Base-by-base conservation (phyloP, 2,797 vertebrate species). In the Clarias fuscus region DNA sequence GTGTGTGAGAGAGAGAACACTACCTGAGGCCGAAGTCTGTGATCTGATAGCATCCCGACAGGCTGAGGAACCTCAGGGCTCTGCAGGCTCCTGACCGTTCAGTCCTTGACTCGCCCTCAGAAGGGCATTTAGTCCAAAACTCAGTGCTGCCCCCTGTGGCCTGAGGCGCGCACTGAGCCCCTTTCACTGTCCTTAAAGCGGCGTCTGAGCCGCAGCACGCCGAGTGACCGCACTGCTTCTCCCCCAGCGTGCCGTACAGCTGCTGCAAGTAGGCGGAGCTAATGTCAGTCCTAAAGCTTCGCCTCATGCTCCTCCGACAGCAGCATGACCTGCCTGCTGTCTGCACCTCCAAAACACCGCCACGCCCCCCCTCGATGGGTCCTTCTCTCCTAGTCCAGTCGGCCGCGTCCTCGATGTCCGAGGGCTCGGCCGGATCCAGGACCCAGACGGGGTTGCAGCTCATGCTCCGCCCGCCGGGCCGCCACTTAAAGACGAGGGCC, bases 1-100 rank as follows among this genome's bases (percentile, higher is more conserved):
- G 68, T 62, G 17, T 43, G 33, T n/a, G 0, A 48, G 71, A 53
- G 83, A 30, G 59, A 27, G 15, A 68, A 20, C 48, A 53, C 94
- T 95, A 99, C 98, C 98, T 98, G 92, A 99, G 94, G 88, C 98
- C 98, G 87, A 94, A 92, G 90, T 99, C 98, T 89, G 98, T 99
- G 93, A 99, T 94, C 94, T 98, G 97, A 88, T 97, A 98, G 93
- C 98, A 99, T 93, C 98, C 98, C 68, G 98, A 99, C 84, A 99
- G 95, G 90, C 98, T 99, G 94, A 99, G 97, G 92, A 99, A 98
- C 85, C 93, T 95, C 92, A 99, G 96, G 14, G 95, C 92, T 89
- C 98, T 96, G 75, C 93, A 96, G 78, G 91, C 92, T 93, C 95
- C 94, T 72, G 91, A 90, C 88, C 92, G 94, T 24, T 95, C 94